A percentile compares a stretch with the other conserved stretches of the same genome.
Evolutionary conservation across 2,113 vertebrate species (phyloP).

Genomic region (Thermophis baileyi): DNA sequence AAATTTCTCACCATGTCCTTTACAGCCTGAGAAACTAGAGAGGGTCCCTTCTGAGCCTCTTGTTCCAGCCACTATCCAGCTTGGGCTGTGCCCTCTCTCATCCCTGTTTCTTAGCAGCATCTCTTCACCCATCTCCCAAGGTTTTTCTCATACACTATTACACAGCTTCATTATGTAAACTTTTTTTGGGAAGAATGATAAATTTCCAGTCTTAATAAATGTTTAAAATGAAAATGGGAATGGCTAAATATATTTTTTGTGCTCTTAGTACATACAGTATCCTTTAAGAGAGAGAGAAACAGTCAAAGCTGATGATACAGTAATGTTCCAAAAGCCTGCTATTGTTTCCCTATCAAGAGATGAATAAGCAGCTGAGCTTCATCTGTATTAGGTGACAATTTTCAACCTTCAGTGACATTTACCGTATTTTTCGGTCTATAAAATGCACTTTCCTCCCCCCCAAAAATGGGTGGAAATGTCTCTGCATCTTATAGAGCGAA

Average conservation of each 20-base stretch:
- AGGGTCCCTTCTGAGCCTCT: not conserved
- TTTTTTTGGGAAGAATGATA: not conserved
- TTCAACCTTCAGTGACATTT: no score
- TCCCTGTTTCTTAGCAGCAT: not conserved
- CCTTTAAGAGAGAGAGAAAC: not conserved
- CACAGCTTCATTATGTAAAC: not conserved
- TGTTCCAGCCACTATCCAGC: not conserved
- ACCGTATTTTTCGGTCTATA: no score
- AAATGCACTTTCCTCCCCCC: no score
- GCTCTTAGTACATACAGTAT: not conserved
- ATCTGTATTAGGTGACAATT: not conserved
- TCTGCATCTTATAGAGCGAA: no score
- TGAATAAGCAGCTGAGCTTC: not conserved
- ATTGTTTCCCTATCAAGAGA: not conserved
- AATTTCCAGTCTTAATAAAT: not conserved
- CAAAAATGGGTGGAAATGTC: no score
- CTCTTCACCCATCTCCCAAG: not conserved
- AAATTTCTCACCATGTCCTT: not conserved
- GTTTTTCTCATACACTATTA: not conserved
- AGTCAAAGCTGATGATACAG: not conserved
- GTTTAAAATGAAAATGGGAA: not conserved
- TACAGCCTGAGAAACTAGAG: not conserved
- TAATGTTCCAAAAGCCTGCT: not conserved
- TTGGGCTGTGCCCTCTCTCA: not conserved
- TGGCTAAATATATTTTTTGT: not conserved